These are phyloP conservation scores for Melanotaenia boesemani DNA, from an alignment of 2,797 vertebrate species.

Conservation along the genomic window DNA sequence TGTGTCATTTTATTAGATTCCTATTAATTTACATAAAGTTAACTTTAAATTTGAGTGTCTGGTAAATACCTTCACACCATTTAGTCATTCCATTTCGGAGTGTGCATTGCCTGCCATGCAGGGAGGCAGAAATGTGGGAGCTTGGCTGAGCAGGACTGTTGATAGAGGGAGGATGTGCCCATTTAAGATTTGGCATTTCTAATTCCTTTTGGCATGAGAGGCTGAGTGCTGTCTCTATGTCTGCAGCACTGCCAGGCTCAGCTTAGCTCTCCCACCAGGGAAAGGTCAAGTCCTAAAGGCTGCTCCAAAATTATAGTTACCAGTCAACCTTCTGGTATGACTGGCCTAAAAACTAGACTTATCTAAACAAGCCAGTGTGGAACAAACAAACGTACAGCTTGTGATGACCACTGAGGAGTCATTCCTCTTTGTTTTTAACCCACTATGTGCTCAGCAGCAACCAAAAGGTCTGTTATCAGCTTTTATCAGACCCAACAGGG, in stretches of 20 bases:
- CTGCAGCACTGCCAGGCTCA: constrained; percentile 68
- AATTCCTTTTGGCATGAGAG: constrained; percentile 54
- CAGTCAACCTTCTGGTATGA: constrained; percentile 43
- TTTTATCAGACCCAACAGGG: constrained; percentile 22
- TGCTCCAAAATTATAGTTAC: constrained; percentile 60
- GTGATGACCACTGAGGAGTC: neutral
- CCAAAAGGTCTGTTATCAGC: constrained; percentile 13
- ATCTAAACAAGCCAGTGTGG: neutral
- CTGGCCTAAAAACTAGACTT: neutral
- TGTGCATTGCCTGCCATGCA: constrained; percentile 34
- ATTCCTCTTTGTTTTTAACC: constrained; percentile 7
- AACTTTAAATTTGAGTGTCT: constrained; percentile 6
- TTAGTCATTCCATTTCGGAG: constrained; percentile 22
- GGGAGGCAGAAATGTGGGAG: constrained; percentile 42
- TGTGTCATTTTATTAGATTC: neutral
- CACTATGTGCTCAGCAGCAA: neutral
- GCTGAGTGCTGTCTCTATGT: constrained; percentile 44
- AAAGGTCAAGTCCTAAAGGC: constrained; percentile 65
- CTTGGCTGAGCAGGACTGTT: constrained; percentile 46
- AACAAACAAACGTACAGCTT: neutral
- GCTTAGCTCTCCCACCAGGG: constrained; percentile 68
- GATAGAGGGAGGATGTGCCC: constrained; percentile 62
- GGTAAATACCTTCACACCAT: constrained; percentile 1
- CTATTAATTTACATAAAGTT: constrained; percentile 6
- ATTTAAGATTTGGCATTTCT: constrained; percentile 72